These are phyloP conservation scores for Pedionomus torquatus DNA, from an alignment of 2,113 vertebrate genomes.

Conservation along the genomic window DNA sequence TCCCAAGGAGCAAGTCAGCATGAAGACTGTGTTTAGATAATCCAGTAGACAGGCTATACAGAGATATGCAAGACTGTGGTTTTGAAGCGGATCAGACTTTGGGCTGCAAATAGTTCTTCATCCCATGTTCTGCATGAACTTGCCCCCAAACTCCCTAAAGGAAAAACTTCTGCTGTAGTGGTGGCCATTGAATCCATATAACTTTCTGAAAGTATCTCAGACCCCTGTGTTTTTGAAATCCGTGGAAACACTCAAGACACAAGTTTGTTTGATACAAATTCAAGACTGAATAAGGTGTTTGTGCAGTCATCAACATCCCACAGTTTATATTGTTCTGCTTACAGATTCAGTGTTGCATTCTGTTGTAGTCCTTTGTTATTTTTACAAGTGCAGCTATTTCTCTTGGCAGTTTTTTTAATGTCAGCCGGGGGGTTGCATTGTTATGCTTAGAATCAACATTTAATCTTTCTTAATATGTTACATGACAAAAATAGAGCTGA, in stretches of 20 bases:
- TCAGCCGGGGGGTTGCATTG: background rate
- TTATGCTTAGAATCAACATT: background rate
- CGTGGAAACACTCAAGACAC: background rate
- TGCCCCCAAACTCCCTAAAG: background rate
- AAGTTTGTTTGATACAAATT: background rate
- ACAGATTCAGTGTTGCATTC: background rate
- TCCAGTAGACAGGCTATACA: background rate
- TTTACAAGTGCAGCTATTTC: background rate
- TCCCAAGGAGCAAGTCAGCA: background rate
- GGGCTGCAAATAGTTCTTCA: background rate
- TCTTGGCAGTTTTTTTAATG: background rate
- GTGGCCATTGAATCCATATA: rapidly evolving
- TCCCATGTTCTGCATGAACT: rapidly evolving
- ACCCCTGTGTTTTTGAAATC: background rate
- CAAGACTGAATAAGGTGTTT: background rate
- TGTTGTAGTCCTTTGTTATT: background rate
- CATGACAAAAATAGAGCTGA: background rate
- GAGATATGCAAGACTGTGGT: background rate
- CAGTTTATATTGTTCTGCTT: background rate
- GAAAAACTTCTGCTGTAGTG: background rate
- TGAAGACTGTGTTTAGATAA: background rate
- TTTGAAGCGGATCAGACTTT: background rate
- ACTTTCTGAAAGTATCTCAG: background rate
- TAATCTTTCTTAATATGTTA: background rate
- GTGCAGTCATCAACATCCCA: background rate